Base-by-base conservation (phyloP, 2,797 vertebrate species). In the Gambusia yucatana region DNA sequence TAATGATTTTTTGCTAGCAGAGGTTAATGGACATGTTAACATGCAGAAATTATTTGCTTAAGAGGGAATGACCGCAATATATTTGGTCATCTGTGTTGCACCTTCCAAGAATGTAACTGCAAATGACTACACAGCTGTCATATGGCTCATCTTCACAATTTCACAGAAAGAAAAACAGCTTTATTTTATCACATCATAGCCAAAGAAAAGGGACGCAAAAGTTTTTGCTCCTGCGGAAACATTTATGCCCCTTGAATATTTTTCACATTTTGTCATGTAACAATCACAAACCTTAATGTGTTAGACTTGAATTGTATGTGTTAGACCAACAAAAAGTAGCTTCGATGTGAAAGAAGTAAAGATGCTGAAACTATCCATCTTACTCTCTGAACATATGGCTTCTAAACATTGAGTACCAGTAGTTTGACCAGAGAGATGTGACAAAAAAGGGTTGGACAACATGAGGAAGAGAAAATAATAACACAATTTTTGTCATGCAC, bases 21-120 rank as follows among this genome's bases (percentile, higher is more conserved):
- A 93, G 97, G 97, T 98, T 98, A 98, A 98, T 98, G 97, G 97
- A 97, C 93, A 95, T 97, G 97, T 97, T 97, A 98, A 95, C 96
- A 83, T 96, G 94, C 94, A 95, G 95, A 98, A 97, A 98, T 97
- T 88, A 97, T 97, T 97, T 97, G 97, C 97, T 98, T 98, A 96
- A 97, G 96, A 97, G 95, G 96, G 98, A 98, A 98, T 97, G 96
- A 97, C 96, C 96, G 95, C 95, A 96, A 97, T 97, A 96, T 97
- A 97, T 96, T 97, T 97, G 97, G 96, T 97, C 96, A 95, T 96
- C 91, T 96, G 85, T 82, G 90, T 90, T 91, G 85, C 86, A 86
- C 84, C 85, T 80, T 93, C 87, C 79, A 84, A 79, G 81, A 90
- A 86, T 89, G 80, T 85, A 95, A 93, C 89, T 92, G 79, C 79